These are phyloP conservation scores for Synergus umbraculus DNA, from an alignment of 2,888 invertebrate genomes.

Conservation along the genomic window DNA sequence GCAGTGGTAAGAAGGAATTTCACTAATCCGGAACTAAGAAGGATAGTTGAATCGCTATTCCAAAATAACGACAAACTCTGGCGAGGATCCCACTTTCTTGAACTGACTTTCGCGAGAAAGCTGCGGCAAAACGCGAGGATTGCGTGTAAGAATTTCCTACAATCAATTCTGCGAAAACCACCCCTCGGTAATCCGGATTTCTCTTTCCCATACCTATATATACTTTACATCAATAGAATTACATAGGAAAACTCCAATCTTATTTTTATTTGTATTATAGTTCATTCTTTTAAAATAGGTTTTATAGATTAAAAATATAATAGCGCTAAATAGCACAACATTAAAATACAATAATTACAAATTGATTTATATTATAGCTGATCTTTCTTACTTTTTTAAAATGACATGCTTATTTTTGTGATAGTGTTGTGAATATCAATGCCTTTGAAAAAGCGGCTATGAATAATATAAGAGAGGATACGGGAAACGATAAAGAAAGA, in stretches of 20 bases:
- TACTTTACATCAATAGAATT: conserved; percentile 15
- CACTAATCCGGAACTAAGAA: conserved; percentile 32
- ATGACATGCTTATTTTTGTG: neutral
- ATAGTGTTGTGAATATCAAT: neutral
- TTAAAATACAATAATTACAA: neutral
- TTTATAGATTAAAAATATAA: too few species aligned
- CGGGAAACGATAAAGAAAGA: neutral
- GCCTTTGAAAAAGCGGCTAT: neutral
- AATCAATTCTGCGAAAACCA: conserved; percentile 61
- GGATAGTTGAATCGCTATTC: conserved; percentile 28
- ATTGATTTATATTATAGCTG: neutral
- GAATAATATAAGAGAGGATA: neutral
- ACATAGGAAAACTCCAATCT: neutral
- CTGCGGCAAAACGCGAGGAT: conserved; percentile 48
- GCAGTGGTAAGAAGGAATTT: conserved; percentile 40
- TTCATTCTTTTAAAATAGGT: too few species aligned
- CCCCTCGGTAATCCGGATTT: conserved; percentile 46
- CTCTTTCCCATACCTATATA: neutral
- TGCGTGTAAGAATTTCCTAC: conserved; percentile 61
- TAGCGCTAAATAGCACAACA: neutral
- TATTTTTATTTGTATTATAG: too few species aligned
- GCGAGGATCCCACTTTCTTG: conserved; percentile 11
- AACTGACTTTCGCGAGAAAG: conserved; percentile 43
- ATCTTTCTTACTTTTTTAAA: neutral
- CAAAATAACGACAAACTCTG: conserved; percentile 40